Base-by-base conservation (phyloP, 1,140 invertebrate genomes). In the Drosophila ananassae region DNA sequence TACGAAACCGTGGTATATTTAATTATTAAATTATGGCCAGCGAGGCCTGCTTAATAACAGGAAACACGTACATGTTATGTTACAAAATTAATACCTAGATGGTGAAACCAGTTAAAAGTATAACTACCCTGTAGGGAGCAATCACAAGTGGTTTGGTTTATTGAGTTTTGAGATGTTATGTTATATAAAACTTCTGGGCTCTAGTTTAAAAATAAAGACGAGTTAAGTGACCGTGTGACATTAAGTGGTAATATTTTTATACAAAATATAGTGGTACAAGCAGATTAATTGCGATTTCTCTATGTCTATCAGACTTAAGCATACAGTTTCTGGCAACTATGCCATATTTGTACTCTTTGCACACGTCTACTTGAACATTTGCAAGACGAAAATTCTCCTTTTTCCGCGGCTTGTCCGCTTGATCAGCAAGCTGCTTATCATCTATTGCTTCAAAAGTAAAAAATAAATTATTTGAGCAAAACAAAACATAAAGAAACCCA, bases 41-140 rank as follows among this genome's bases (percentile, higher is more conserved):
- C 30, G 48, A 21, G 34, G 50, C 9, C 25, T 21, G 63, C 68
- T 56, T 56, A 48, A 69, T 24, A 69, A 69, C 66, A 48, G 63
- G 63, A 69, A 69, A 69, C 39, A 53, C 34, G 30, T 68, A 55
- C 37, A 47, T 55, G 6, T 68, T 55, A 67, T 28, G 24, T 37
- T 22, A 28, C 12, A 37, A 37, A 37, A 37, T 12, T 12, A 12
- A 67, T 37, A 47, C 47, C 39, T 37, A 37, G 52, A 56, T 37
- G 66, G 64, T 69, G 64, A 68, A 69, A 69, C 51, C 62, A 30
- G 25, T 67, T 37, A 68, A 13, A 8, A 41, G 1, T 17, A 37
- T 54, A 39, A 12, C 17, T 37, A 24, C 50, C 66, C 50, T 39
- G 50, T 63, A 63, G 10, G 32, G 7, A 41, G 63, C 13, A 41